phyloP scores from a whole-genome alignment of 2,888 invertebrate genomes.

The Ochropleura plecta region DNA sequence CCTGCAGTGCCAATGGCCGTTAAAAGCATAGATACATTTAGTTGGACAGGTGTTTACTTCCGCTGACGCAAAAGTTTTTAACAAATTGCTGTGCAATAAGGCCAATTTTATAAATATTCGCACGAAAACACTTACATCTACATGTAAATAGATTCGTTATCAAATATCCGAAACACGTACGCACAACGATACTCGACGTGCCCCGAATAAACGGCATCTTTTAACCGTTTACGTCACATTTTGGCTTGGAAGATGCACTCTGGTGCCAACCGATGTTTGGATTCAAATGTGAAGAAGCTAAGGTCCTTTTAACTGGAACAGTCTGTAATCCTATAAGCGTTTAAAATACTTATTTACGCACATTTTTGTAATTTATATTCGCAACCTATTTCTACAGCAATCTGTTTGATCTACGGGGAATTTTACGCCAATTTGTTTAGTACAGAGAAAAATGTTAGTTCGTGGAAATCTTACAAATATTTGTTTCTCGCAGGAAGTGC shows the following conservation, averaged over 20 bases:
- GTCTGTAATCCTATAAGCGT: constrained; percentile 53
- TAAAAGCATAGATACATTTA: neutral
- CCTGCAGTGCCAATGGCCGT: neutral
- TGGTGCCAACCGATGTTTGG: constrained; percentile 76
- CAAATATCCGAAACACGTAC: constrained; percentile 72
- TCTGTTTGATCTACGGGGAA: constrained; percentile 55
- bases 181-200: constrained; percentile 76
- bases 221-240: constrained; percentile 81
- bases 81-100: constrained; percentile 24
- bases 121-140: constrained; percentile 60
- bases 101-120: constrained; percentile 44
- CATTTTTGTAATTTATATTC: constrained; percentile 39
- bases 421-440: constrained; percentile 47
- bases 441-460: constrained; percentile 31
- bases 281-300: constrained; percentile 67
- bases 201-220: constrained; percentile 74
- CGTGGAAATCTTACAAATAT: constrained; percentile 43
- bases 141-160: constrained; percentile 65
- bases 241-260: constrained; percentile 80
- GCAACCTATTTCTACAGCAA: constrained; percentile 43
- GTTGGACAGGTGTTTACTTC: neutral
- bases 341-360: constrained; percentile 29
- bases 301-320: constrained; percentile 72
- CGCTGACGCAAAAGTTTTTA: constrained; percentile 2
- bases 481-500: constrained; percentile 91